Base-by-base conservation (phyloP, 1,140 invertebrate species). In the Caenorhabditis elegans region DNA sequence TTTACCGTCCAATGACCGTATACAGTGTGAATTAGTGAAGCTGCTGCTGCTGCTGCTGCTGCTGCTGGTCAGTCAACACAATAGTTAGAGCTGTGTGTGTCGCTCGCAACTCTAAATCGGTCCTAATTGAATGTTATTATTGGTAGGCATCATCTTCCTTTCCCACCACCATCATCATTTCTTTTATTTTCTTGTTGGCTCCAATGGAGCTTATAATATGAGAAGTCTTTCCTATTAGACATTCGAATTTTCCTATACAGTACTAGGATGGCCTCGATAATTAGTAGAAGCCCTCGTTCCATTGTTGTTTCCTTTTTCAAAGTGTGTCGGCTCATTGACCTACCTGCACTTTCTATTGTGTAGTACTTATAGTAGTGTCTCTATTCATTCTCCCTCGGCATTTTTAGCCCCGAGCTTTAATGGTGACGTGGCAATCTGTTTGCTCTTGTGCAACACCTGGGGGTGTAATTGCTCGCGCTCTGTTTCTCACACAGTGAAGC, bases 101-200 rank as follows among this genome's bases (percentile, higher is more conserved):
- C 60, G 22, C 26, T 15, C 19, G 6, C 3, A 2, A 22, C 34
- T 15, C 19, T 6, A 70, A 70, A 70, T 70, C 26, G 60, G 60
- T 70, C 34, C 60, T 70, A 70, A 70, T 70, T 70, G 34, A 43
- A 70, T 70, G 60, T 70, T 70, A 70, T 70, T 70, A 70, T 70
- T 39, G 34, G 17, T 17, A 31, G 34, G 10, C 60, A 39, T 70
- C 60, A 39, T 36, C 60, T 39, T 26, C 19, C 15, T 22, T 70
- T 70, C 26, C 15, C 39, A 8, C 39, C 39, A 43, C 15, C n/a
- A 60, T 36, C 60, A 39, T 34, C 34, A 39, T 39, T 70, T 39
- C 26, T 10, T 70, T 39, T 70, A 17, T 17, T 34, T 60, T 36
- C 31, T 28, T 5, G 24, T 28, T 5, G 24, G 24, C 26, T 24